Conservation (phyloP, 2,113 vertebrate species). For the Podarcis cretensis region DNA sequence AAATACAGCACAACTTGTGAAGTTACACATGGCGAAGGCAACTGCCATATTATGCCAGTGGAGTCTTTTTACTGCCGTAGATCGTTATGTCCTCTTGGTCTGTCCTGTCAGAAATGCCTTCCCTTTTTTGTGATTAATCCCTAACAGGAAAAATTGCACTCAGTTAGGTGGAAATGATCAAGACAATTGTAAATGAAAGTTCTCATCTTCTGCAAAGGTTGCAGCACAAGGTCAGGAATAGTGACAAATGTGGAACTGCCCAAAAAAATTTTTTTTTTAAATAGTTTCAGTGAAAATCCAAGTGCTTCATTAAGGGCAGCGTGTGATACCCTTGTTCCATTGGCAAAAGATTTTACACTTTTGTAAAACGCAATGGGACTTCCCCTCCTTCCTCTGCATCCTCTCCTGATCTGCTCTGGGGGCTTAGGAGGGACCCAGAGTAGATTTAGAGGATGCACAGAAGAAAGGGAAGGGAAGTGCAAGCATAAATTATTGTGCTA, state of each 20-base stretch:
- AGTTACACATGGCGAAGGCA: not conserved
- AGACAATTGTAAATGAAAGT: constrained; percentile 31
- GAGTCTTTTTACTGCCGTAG: not conserved
- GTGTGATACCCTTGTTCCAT: no score
- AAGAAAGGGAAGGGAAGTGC: no score
- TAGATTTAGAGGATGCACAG: no score
- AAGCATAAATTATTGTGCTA: no score
- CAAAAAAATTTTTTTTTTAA: not conserved
- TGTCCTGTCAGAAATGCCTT: not conserved
- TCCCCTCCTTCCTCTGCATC: no score
- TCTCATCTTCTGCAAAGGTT: constrained; percentile 41
- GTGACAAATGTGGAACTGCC: constrained; percentile 20
- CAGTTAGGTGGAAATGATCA: constrained; percentile 34
- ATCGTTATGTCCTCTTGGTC: not conserved
- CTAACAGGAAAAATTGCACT: constrained; percentile 29
- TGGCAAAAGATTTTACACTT: no score
- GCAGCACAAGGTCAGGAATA: not conserved
- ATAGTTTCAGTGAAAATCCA: constrained; percentile 40
- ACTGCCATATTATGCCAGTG: not conserved
- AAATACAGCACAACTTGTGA: not conserved
- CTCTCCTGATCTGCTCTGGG: no score
- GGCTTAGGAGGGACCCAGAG: no score
- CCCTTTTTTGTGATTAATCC: constrained; percentile 36
- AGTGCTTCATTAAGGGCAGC: constrained; percentile 53
- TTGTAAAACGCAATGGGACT: no score